Evolutionary conservation across 2,888 invertebrate species (phyloP).

Genomic region (Lottia gigantea): DNA sequence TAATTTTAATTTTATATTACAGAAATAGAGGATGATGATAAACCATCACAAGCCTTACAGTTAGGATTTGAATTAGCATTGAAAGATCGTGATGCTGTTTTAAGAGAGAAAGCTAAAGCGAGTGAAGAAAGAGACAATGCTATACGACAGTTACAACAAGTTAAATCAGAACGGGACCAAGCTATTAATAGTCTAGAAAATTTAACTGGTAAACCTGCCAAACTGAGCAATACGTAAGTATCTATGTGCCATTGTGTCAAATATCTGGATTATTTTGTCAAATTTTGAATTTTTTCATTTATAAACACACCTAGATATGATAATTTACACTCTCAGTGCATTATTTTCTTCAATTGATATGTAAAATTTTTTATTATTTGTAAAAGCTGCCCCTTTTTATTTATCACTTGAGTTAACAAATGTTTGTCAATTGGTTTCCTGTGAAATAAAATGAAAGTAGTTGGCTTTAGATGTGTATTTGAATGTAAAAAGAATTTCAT

Average conservation of each 20-base stretch:
- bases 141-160: constrained; percentile 51
- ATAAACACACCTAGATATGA: too few relatives aligned
- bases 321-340: too few relatives aligned
- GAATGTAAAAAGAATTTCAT: too few relatives aligned
- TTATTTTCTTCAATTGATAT: neutral
- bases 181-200: constrained; percentile 57
- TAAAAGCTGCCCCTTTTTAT: too few relatives aligned
- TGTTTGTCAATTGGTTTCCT: too few relatives aligned
- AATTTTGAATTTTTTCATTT: too few relatives aligned
- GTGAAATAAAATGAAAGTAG: too few relatives aligned
- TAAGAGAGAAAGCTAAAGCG: constrained; percentile 63
- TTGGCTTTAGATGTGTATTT: too few relatives aligned
- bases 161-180: constrained; percentile 59
- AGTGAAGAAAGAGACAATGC: constrained; percentile 61
- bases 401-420: too few relatives aligned
- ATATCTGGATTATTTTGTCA: too few relatives aligned
- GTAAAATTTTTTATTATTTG: too few relatives aligned
- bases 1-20: constrained; percentile 12
- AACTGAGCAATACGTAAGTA: constrained; percentile 36
- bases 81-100: constrained; percentile 63
- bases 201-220: constrained; percentile 49
- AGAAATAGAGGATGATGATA: constrained; percentile 48
- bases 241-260: too few relatives aligned
- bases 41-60: constrained; percentile 61
- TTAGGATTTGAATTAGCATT: constrained; percentile 65